phyloP scores from a whole-genome alignment of 2,113 vertebrate genomes.

The Pollachius pollachius region DNA sequence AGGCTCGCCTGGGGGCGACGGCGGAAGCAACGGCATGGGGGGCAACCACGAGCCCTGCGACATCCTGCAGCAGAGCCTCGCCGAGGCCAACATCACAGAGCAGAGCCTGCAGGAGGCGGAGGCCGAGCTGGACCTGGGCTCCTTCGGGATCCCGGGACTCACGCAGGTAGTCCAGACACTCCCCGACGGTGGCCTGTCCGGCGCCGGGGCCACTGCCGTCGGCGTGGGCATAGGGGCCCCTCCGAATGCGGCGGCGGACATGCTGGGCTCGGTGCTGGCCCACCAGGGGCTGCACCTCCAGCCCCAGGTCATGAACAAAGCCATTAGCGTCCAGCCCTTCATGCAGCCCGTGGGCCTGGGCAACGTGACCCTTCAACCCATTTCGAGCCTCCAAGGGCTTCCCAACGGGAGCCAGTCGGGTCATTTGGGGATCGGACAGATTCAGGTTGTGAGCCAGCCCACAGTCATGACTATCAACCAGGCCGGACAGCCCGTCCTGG shows the following conservation, averaged over 20 bases:
- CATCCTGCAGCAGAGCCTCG: slow-evolving; percentile 96
- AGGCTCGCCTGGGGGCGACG: slow-evolving; percentile 74
- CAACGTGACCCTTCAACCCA: slow-evolving; percentile 92
- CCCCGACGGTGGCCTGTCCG: slow-evolving; percentile 74
- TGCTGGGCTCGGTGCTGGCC: slow-evolving; percentile 86
- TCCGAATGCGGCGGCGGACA: slow-evolving; percentile 73
- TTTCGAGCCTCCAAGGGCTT: slow-evolving; percentile 86
- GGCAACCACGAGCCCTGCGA: slow-evolving; percentile 87
- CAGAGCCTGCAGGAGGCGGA: slow-evolving; percentile 92
- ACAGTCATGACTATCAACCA: slow-evolving; percentile 95
- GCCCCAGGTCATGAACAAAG: slow-evolving; percentile 90
- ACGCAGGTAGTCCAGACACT: slow-evolving; percentile 86
- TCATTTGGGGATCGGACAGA: slow-evolving; percentile 85
- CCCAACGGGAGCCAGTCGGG: slow-evolving; percentile 89
- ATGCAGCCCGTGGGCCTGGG: slow-evolving; percentile 90
- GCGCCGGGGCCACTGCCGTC: slow-evolving; percentile 58
- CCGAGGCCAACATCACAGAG: slow-evolving; percentile 97
- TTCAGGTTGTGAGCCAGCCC: slow-evolving; percentile 93
- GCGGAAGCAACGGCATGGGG: slow-evolving; percentile 73
- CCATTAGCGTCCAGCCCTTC: slow-evolving; percentile 91
- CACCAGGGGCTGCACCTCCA: slow-evolving; percentile 89
- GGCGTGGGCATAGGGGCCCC: slow-evolving; percentile 72
- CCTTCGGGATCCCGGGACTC: slow-evolving; percentile 87
- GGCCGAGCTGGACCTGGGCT: slow-evolving; percentile 89
- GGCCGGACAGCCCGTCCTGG: slow-evolving; percentile 82